A percentile compares a stretch with the other conserved stretches of the same genome.
phyloP scores from a whole-genome alignment of 2,113 vertebrate genomes.

The Nicator chloris region DNA sequence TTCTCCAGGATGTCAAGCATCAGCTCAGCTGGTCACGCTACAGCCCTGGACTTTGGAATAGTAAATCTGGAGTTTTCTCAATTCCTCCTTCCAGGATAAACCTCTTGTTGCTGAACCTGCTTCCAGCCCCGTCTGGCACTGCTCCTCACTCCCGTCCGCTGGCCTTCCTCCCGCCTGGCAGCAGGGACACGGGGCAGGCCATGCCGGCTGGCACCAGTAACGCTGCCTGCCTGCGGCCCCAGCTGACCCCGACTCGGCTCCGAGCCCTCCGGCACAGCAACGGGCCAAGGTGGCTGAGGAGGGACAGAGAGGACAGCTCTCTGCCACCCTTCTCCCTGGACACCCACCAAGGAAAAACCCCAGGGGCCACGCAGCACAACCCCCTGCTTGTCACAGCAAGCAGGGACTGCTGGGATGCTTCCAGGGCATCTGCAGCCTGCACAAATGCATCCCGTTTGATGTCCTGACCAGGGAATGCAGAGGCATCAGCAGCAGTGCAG shows the following conservation, averaged over 20 bases:
- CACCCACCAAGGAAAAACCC: background rate
- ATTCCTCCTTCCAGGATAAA: conserved; percentile 13
- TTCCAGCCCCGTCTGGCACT: background rate
- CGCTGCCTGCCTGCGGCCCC: background rate
- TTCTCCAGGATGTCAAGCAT: background rate
- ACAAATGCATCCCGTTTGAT: accelerated
- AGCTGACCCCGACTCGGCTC: background rate
- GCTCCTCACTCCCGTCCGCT: background rate
- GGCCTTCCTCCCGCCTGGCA: background rate
- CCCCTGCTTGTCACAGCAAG: accelerated
- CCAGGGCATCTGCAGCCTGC: background rate
- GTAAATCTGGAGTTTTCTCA: background rate
- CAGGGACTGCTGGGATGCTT: accelerated
- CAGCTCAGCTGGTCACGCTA: background rate
- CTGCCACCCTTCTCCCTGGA: background rate
- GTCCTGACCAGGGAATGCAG: background rate
- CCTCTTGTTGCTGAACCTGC: background rate
- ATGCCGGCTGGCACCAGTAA: background rate
- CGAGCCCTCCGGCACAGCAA: accelerated
- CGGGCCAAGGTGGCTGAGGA: accelerated
- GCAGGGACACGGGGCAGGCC: background rate
- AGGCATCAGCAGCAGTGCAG: background rate
- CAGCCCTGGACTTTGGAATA: background rate
- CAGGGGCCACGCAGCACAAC: accelerated
- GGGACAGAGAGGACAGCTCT: background rate